Evolutionary conservation across 1,140 invertebrate species (phyloP).

Genomic region (Cherax destructor): DNA sequence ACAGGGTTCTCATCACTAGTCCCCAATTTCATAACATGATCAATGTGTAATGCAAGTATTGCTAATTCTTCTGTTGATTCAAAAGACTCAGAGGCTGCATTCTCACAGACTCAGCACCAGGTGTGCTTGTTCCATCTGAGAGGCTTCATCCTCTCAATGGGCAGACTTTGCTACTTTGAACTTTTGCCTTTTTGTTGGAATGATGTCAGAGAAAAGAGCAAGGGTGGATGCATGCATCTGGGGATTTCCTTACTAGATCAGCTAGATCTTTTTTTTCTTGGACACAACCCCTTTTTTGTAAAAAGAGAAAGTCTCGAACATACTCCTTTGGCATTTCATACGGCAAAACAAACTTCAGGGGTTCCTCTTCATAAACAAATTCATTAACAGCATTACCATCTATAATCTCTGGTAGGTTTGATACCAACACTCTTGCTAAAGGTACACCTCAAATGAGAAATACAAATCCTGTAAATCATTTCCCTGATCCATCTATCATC

Average conservation of each 20-base stretch:
- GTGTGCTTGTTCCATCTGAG: conserved; percentile 71
- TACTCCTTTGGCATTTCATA: conserved; percentile 72
- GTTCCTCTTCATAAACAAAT: conserved; percentile 68
- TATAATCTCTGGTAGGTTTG: conserved; percentile 71
- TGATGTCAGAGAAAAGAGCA: conserved; percentile 70
- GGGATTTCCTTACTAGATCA: conserved; percentile 70
- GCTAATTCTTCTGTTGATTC: conserved; percentile 69
- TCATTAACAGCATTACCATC: conserved; percentile 66
- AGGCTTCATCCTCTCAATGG: conserved; percentile 59
- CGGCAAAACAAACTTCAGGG: conserved; percentile 67
- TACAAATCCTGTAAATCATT: conserved; percentile 57
- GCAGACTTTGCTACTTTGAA: conserved; percentile 40
- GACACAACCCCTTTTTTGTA: conserved; percentile 59
- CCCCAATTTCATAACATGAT: conserved; percentile 63
- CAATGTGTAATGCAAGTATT: conserved; percentile 65
- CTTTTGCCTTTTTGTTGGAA: conserved; percentile 61
- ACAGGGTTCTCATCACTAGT: conserved; percentile 22
- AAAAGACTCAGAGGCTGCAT: conserved; percentile 56
- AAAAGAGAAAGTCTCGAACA: conserved; percentile 62
- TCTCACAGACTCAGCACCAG: conserved; percentile 61
- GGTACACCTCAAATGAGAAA: conserved; percentile 71
- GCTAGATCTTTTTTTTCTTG: conserved; percentile 71
- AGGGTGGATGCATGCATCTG: conserved; percentile 71
- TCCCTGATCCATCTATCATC: conserved; percentile 15
- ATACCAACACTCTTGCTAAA: conserved; percentile 68